Conservation (phyloP, 1,140 invertebrate species). For the Scylla paramamosain region DNA sequence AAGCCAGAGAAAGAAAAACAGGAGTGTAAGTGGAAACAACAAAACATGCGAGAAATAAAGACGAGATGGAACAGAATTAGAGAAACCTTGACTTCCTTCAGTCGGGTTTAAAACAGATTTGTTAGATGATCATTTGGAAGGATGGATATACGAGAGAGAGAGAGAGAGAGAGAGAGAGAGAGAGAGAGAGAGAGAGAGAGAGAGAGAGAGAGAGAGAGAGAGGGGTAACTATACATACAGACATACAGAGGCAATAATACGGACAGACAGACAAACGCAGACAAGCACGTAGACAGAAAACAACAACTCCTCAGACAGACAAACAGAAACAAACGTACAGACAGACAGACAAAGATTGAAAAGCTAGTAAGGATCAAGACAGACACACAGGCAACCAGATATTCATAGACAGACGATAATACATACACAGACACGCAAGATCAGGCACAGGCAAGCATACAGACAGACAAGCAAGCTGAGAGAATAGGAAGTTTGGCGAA, state of each 20-base stretch:
- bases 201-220: not conserved
- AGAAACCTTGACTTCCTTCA: not conserved
- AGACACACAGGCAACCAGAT: no score
- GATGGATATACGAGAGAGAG: no score
- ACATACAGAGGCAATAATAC: no score
- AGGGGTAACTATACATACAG: no score
- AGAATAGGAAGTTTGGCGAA: not conserved
- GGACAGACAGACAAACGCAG: no score
- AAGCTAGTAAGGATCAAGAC: no score
- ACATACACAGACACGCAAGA: no score
- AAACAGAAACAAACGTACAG: no score
- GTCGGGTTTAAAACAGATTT: not conserved
- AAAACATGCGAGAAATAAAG: not conserved
- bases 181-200: conserved; percentile 16
- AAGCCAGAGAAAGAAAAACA: not conserved
- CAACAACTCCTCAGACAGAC: no score
- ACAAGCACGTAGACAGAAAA: no score
- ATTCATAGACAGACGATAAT: no score
- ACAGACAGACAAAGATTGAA: no score
- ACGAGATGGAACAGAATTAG: not conserved
- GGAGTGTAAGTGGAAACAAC: not conserved
- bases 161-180: conserved; percentile 14
- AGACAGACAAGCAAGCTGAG: not conserved
- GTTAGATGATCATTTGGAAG: not conserved
- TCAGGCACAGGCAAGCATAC: not conserved